Evolutionary conservation across 2,797 vertebrate species (phyloP).

Genomic region (Lophius americanus): DNA sequence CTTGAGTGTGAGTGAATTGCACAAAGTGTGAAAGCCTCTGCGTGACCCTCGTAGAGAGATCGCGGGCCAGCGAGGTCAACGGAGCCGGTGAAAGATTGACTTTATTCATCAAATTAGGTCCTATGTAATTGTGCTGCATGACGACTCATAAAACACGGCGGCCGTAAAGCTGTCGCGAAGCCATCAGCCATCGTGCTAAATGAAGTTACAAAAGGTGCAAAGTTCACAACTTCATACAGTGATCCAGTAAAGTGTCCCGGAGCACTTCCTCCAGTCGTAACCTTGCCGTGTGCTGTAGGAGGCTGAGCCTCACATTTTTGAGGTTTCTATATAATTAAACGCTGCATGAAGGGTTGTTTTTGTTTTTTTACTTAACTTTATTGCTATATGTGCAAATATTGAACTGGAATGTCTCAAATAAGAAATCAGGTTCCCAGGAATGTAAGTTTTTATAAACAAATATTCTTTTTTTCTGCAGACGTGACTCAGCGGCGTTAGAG

Average conservation of each 20-base stretch:
- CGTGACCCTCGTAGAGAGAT: slow-evolving; percentile 86
- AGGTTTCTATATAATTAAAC: neutral
- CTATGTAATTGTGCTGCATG: slow-evolving; percentile 90
- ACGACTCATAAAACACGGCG: slow-evolving; percentile 88
- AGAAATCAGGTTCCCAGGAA: neutral
- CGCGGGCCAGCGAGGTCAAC: slow-evolving; percentile 84
- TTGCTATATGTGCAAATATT: no score
- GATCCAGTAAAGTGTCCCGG: slow-evolving; percentile 79
- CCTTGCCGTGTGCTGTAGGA: slow-evolving; percentile 32
- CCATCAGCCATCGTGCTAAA: slow-evolving; percentile 89
- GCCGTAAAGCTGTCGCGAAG: slow-evolving; percentile 94
- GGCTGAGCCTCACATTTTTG: neutral
- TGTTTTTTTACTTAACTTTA: no score
- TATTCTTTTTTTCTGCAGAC: neutral
- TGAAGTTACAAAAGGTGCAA: slow-evolving; percentile 88
- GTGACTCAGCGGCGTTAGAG: neutral
- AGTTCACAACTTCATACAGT: slow-evolving; percentile 87
- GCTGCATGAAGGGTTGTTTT: neutral
- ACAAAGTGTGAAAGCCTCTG: slow-evolving; percentile 84
- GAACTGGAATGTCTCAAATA: no score
- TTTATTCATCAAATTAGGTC: slow-evolving; percentile 98
- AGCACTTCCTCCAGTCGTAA: slow-evolving; percentile 55
- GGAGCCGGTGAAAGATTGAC: slow-evolving; percentile 87
- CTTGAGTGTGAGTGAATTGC: slow-evolving; percentile 80
- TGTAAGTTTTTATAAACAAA: neutral